Percentiles rank a stretch among this genome's conserved stretches.
Evolutionary conservation across 2,888 invertebrate genomes (phyloP).

Genomic region (Liposcelis brunnea): DNA sequence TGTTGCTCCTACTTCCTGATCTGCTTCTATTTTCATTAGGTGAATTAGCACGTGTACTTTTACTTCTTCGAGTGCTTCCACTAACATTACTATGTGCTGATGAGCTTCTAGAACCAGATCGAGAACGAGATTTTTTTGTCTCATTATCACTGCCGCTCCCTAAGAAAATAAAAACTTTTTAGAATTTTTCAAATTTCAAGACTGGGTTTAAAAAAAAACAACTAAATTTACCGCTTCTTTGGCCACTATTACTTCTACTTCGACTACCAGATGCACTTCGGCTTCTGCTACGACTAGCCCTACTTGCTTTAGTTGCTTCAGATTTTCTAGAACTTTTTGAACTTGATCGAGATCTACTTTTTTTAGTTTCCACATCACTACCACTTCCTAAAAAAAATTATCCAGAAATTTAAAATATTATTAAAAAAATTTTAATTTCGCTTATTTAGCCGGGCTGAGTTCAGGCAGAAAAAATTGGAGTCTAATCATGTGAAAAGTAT

Average conservation of each 20-base stretch:
- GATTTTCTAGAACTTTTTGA: constrained; percentile 5
- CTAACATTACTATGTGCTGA: no score
- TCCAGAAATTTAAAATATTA: no score
- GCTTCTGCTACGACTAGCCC: constrained; percentile 6
- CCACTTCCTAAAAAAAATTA: constrained; percentile 3
- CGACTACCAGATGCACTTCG: constrained; percentile 4
- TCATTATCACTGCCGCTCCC: no score
- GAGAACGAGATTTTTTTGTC: not conserved
- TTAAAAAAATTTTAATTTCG: no score
- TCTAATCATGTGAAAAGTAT: no score
- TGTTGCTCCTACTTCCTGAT: constrained; percentile 16
- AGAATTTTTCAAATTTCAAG: no score
- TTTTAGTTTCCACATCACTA: constrained; percentile 7
- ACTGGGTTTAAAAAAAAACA: no score
- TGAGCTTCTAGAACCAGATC: constrained; percentile 3
- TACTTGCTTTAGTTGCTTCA: constrained; percentile 9
- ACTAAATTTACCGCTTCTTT: not conserved
- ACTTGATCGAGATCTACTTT: constrained; percentile 1
- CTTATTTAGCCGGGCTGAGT: no score
- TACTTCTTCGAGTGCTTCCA: not conserved
- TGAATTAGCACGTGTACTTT: no score
- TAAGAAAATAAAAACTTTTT: no score
- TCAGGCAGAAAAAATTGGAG: no score
- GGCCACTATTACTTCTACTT: constrained; percentile 8
- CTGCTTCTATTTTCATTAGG: constrained; percentile 2